phyloP scores from a whole-genome alignment of 2,888 invertebrate species.

The Bellardia pandia region DNA sequence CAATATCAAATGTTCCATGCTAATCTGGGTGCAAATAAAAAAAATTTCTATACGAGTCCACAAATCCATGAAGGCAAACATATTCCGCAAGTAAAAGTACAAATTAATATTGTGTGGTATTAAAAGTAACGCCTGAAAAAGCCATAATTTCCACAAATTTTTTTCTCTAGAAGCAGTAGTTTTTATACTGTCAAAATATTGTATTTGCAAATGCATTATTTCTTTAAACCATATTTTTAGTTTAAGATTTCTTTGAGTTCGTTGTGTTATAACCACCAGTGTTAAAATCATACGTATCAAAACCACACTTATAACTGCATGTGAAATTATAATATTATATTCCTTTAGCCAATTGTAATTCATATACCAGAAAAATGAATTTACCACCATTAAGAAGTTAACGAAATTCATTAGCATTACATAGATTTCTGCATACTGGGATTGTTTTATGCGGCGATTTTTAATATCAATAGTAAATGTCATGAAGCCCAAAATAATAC shows the following conservation, averaged over 20 bases:
- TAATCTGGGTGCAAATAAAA: not conserved
- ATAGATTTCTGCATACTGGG: not conserved
- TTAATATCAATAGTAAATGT: conserved; percentile 4
- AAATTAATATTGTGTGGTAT: not conserved
- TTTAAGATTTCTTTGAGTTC: not conserved
- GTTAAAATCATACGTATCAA: not conserved
- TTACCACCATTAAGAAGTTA: not conserved
- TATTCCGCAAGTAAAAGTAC: not conserved
- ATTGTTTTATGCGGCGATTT: not conserved
- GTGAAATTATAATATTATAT: not conserved
- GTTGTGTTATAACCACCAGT: not conserved
- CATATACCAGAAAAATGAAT: not conserved
- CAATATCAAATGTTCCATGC: conserved; percentile 22
- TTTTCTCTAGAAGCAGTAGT: not conserved
- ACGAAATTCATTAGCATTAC: not conserved
- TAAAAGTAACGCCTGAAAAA: not conserved
- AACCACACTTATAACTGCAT: not conserved
- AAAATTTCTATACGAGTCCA: not conserved
- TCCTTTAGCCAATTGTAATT: not conserved
- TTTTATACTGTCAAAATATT: not conserved
- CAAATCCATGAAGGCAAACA: not conserved
- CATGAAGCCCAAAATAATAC: not conserved
- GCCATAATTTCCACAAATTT: not conserved
- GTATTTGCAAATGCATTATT: not conserved
- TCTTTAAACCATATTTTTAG: not conserved